These are phyloP conservation scores for Argopecten irradians DNA, from an alignment of 1,140 invertebrate genomes.

Conservation along the genomic window DNA sequence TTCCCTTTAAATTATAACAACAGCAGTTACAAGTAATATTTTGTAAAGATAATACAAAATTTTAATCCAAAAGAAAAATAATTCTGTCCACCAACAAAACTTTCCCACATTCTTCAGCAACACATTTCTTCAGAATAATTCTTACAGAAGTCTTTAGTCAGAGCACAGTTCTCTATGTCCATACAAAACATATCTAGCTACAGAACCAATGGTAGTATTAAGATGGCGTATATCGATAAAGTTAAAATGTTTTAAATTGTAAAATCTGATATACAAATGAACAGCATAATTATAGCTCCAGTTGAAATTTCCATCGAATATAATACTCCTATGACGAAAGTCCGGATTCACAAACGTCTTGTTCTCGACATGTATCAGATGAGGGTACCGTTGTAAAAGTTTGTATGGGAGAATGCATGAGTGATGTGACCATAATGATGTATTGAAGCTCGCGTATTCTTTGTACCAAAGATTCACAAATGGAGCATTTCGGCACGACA, in stretches of 20 bases:
- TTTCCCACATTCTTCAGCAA: no score
- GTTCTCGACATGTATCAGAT: conserved; percentile 44
- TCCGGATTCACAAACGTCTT: conserved; percentile 43
- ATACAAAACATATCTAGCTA: conserved; percentile 38
- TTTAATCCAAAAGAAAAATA: no score
- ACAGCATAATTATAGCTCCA: conserved; percentile 50
- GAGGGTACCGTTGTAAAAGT: conserved; percentile 40
- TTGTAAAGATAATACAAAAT: no score
- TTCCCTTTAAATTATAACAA: no score
- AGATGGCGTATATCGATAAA: conserved; percentile 34
- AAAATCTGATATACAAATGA: conserved; percentile 45
- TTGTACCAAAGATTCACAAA: conserved; percentile 48
- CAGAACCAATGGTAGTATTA: conserved; percentile 46
- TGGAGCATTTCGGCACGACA: conserved; percentile 40
- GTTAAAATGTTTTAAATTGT: conserved; percentile 41
- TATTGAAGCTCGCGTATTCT: conserved; percentile 33
- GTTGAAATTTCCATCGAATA: conserved; percentile 45
- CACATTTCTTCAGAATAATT: no score
- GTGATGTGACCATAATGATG: conserved; percentile 32
- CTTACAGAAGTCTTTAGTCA: conserved; percentile 26
- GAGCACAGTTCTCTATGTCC: conserved; percentile 46
- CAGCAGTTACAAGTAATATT: no score
- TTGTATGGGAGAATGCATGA: conserved; percentile 35
- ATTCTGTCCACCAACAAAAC: no score
- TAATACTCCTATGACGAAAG: conserved; percentile 13